Evolutionary conservation across 1,140 invertebrate genomes (phyloP).

Genomic region (Bradysia coprophila): DNA sequence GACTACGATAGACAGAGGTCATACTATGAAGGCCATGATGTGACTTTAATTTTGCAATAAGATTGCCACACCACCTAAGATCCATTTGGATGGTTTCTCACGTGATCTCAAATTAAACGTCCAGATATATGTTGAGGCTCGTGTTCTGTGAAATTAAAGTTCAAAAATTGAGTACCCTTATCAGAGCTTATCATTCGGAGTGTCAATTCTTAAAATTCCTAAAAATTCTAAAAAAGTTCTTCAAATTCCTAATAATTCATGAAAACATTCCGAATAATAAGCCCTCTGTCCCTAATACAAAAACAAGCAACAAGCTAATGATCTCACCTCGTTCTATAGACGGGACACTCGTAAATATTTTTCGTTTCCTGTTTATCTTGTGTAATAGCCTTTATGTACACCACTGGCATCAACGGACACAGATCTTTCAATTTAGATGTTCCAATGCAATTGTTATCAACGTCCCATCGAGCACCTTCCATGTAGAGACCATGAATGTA

Average conservation of each 20-base stretch:
- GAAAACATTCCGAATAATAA: neutral
- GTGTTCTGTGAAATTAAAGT: slow-evolving; percentile 30
- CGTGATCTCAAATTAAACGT: slow-evolving; percentile 86
- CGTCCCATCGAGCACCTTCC: slow-evolving; percentile 90
- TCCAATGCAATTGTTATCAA: slow-evolving; percentile 46
- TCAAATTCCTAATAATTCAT: no score
- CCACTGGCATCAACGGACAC: slow-evolving; percentile 78
- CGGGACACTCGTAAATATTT: slow-evolving; percentile 83
- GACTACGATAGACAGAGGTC: no score
- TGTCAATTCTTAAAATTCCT: no score
- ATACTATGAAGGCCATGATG: no score
- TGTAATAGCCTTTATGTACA: slow-evolving; percentile 69
- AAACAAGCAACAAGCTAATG: no score
- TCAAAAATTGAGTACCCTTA: neutral
- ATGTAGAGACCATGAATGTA: slow-evolving; percentile 80
- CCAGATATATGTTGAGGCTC: slow-evolving; percentile 89
- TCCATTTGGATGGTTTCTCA: slow-evolving; percentile 80
- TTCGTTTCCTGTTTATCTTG: slow-evolving; percentile 76
- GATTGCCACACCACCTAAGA: slow-evolving; percentile 78
- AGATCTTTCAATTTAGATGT: slow-evolving; percentile 80
- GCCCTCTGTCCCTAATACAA: no score
- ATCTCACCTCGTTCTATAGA: slow-evolving; percentile 75
- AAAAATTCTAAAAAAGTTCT: no score
- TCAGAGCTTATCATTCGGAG: no score
- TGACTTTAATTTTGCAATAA: slow-evolving; percentile 46